Percentiles rank a stretch among this genome's conserved stretches.
Evolutionary conservation across 2,888 invertebrate species (phyloP).

Genomic region (Furcula furcula): DNA sequence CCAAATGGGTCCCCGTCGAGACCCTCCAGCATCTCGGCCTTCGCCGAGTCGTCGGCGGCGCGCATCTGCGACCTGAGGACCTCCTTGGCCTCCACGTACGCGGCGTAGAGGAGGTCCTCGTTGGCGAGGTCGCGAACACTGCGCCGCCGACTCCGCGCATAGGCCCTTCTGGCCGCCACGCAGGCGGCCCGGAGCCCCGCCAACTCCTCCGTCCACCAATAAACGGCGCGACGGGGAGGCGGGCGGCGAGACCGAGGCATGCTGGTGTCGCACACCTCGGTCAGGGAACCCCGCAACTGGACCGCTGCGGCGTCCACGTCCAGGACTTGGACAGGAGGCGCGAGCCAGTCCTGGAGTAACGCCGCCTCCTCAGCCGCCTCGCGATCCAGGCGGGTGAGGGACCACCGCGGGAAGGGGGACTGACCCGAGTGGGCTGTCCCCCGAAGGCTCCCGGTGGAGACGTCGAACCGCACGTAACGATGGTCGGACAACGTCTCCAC

Average conservation of each 20-base stretch:
- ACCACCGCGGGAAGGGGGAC: neutral
- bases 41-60: neutral
- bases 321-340: neutral
- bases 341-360: neutral
- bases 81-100: neutral
- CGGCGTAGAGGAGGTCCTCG: neutral
- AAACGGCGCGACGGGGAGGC: neutral
- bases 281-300: neutral
- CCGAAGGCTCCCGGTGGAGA: neutral
- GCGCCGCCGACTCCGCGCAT: neutral
- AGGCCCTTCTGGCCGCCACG: neutral
- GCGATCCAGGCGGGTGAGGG: neutral
- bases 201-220: neutral
- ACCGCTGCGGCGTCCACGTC: neutral
- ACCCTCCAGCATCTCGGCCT: neutral
- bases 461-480: neutral
- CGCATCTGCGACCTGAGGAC: neutral
- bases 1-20: neutral
- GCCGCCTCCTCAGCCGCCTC: neutral
- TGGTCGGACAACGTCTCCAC: neutral
- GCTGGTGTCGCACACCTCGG: neutral
- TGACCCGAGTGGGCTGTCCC: neutral
- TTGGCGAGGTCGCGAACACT: neutral
- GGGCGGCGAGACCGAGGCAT: neutral
- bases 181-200: neutral